These are phyloP conservation scores for Cinclus cinclus DNA, from an alignment of 2,113 vertebrate genomes.

Conservation along the genomic window DNA sequence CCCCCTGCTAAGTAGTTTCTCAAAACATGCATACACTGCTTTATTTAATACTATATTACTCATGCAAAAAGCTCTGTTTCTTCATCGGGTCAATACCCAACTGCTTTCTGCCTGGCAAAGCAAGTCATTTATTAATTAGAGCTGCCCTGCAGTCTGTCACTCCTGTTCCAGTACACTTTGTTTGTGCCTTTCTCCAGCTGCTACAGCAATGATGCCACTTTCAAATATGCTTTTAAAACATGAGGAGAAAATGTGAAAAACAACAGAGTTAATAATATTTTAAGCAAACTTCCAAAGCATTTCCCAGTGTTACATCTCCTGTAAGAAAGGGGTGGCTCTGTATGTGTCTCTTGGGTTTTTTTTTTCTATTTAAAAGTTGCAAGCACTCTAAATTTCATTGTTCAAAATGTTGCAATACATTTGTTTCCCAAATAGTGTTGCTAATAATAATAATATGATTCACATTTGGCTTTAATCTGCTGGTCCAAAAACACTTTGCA, in stretches of 20 bases:
- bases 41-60: background rate
- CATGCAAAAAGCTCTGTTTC: background rate
- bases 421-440: background rate
- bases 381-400: background rate
- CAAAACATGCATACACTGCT: background rate
- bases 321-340: background rate
- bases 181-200: conserved; percentile 39
- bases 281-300: background rate
- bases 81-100: background rate
- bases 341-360: background rate
- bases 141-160: conserved; percentile 20
- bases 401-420: background rate
- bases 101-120: background rate
- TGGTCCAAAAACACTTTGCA: background rate
- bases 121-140: conserved; percentile 48
- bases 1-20: background rate
- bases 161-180: conserved; percentile 9
- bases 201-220: background rate
- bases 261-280: background rate
- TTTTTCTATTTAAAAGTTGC: background rate
- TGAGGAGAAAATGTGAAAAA: background rate
- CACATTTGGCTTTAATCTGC: background rate
- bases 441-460: background rate
- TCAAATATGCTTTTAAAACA: background rate
- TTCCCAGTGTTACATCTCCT: background rate